Evolutionary conservation across 1,140 invertebrate species (phyloP).

Genomic region (Aleiodes sp.): DNA sequence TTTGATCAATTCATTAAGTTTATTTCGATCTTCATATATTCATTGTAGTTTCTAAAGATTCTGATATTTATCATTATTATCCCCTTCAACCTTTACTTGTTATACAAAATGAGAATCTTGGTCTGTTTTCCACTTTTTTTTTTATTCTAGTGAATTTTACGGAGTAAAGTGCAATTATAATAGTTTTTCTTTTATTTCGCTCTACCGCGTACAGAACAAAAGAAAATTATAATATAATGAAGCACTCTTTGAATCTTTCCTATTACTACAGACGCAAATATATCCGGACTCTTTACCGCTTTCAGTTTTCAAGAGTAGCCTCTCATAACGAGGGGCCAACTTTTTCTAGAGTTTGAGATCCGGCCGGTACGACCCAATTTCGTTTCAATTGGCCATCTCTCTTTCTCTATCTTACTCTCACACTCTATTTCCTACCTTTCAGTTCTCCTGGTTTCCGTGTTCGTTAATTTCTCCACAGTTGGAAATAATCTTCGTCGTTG

Average conservation of each 20-base stretch:
- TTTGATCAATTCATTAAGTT: too few relatives aligned
- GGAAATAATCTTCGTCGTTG: slow-evolving; percentile 40
- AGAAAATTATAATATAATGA: slow-evolving; percentile 13
- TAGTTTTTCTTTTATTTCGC: neutral
- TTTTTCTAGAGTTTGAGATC: slow-evolving; percentile 27
- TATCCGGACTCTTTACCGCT: slow-evolving; percentile 16
- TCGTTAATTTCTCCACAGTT: slow-evolving; percentile 37
- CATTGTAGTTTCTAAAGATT: too few relatives aligned
- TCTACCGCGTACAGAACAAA: neutral
- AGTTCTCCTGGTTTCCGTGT: neutral
- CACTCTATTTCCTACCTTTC: neutral
- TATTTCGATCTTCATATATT: too few relatives aligned
- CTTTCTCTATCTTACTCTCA: neutral
- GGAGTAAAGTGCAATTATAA: neutral
- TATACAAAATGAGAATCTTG: too few relatives aligned
- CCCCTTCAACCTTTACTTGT: too few relatives aligned
- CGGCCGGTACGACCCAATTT: slow-evolving; percentile 28
- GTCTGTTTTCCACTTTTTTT: neutral
- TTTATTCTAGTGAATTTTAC: neutral
- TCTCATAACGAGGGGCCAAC: slow-evolving; percentile 29
- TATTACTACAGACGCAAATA: slow-evolving; percentile 14
- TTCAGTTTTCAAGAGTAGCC: slow-evolving; percentile 17
- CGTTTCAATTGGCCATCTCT: slow-evolving; percentile 28
- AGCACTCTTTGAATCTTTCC: slow-evolving; percentile 6
- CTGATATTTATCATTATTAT: too few relatives aligned